Conservation (phyloP, 1,140 invertebrate genomes). For the Matsumurasca onukii region DNA sequence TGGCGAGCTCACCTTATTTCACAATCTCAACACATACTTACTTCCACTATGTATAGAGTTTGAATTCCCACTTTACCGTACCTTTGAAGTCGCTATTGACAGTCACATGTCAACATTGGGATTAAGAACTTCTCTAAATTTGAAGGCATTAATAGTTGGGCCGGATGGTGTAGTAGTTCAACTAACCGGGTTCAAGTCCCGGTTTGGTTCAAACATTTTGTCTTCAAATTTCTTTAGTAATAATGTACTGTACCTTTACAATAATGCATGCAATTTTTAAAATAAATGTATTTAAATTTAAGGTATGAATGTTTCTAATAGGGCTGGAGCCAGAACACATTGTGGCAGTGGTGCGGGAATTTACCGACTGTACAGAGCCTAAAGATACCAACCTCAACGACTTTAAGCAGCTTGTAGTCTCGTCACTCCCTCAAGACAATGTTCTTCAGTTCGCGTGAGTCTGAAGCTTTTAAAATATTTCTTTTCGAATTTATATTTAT, state of each 20-base stretch:
- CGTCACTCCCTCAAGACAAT: slow-evolving; percentile 49
- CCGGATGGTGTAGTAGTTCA: no score
- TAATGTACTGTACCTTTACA: not conserved
- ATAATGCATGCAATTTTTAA: not conserved
- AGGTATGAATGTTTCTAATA: slow-evolving; percentile 27
- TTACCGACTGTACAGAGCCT: slow-evolving; percentile 42
- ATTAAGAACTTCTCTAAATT: no score
- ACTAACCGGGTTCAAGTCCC: no score
- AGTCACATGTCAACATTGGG: no score
- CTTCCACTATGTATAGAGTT: no score
- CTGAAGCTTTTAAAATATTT: not conserved
- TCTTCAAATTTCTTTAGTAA: not conserved
- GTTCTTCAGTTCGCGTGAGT: slow-evolving; percentile 48
- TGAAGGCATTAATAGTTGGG: no score
- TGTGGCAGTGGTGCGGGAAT: slow-evolving; percentile 46
- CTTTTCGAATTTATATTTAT: no score
- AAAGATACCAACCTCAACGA: slow-evolving; percentile 40
- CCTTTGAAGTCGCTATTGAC: no score
- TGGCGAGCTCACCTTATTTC: no score
- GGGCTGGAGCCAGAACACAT: slow-evolving; percentile 48
- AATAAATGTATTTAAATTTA: not conserved
- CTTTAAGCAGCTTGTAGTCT: slow-evolving; percentile 47
- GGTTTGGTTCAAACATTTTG: not conserved
- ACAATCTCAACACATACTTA: no score
- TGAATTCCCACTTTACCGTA: no score